These are phyloP conservation scores for Podabrus alpinus DNA, from an alignment of 2,888 invertebrate genomes.

Conservation along the genomic window DNA sequence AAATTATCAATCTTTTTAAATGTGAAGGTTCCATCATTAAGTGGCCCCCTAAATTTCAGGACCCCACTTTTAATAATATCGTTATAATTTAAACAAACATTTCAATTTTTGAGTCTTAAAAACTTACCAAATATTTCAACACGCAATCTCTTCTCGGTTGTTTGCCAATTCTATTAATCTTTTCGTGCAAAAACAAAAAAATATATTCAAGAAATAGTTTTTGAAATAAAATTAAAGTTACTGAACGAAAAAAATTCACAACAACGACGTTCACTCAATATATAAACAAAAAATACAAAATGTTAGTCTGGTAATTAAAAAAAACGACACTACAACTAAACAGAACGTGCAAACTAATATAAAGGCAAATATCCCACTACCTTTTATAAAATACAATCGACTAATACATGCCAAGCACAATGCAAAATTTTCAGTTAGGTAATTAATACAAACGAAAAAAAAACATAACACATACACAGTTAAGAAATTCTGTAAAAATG, in stretches of 20 bases:
- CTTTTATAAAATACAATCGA: neutral
- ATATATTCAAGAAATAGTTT: no score
- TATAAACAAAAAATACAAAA: neutral
- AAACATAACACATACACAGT: neutral
- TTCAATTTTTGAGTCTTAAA: neutral
- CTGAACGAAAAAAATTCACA: neutral
- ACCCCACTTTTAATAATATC: neutral
- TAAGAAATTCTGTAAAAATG: slow-evolving; percentile 1
- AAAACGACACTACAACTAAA: neutral
- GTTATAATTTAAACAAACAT: neutral
- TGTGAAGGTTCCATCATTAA: no score
- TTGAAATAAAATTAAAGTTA: neutral
- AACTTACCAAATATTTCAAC: neutral
- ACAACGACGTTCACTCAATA: neutral
- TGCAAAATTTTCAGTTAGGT: neutral
- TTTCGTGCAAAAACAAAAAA: neutral
- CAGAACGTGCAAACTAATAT: neutral
- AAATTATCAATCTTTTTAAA: no score
- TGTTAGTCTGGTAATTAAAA: neutral
- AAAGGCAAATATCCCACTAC: neutral
- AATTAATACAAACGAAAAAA: neutral
- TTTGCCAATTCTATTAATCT: neutral
- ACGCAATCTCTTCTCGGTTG: neutral
- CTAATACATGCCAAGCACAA: neutral
- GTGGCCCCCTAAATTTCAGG: no score